Base-by-base conservation (phyloP, 1,140 invertebrate genomes). In the Drosophila teissieri region DNA sequence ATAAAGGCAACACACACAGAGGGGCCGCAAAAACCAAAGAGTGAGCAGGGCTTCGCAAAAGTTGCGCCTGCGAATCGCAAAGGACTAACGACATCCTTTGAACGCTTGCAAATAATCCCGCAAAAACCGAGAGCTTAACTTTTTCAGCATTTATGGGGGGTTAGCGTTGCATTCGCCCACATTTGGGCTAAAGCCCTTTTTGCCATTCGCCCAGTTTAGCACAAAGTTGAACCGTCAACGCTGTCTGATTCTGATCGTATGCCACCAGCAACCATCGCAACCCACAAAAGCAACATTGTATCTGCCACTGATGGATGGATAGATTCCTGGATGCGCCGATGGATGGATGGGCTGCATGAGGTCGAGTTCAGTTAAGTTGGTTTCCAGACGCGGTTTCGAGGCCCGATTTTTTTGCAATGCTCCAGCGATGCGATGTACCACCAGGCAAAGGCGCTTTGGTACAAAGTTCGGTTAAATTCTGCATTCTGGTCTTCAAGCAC, bases 181-280 rank as follows among this genome's bases (percentile, higher is more conserved):
- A 54, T 67, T 61, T 49, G 39, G 45, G 62, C 54, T 17, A 61
- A 69, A 77, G 55, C 51, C 46, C 74, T 70, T 72, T 84, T 56
- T 58, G 64, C 78, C 75, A 70, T 80, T 89, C 68, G 76, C 61
- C 56, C 69, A 78, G 77, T 77, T 86, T 82, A 73, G 78, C 75
- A 83, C 79, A 89, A 88, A 86, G 84, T 86, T 86, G 74, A 83
- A 86, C 83, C 86, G 83, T 86, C 83, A 86, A 89, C 84, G 84
- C 48, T 76, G 76, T 86, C 79, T 67, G 73, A 76, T 76, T 67
- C 63, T 76, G 83, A 86, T 89, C 83, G 76, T 83, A 53, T 67
- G 61, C 62, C 67, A 64, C 27, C 55, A 70, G 44, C 53, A 74
- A 17, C 64, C 64, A 36, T 27, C 46, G 54, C 44, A 36, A 56